phyloP scores from a whole-genome alignment of 2,797 vertebrate genomes.

The Alouatta caraya region DNA sequence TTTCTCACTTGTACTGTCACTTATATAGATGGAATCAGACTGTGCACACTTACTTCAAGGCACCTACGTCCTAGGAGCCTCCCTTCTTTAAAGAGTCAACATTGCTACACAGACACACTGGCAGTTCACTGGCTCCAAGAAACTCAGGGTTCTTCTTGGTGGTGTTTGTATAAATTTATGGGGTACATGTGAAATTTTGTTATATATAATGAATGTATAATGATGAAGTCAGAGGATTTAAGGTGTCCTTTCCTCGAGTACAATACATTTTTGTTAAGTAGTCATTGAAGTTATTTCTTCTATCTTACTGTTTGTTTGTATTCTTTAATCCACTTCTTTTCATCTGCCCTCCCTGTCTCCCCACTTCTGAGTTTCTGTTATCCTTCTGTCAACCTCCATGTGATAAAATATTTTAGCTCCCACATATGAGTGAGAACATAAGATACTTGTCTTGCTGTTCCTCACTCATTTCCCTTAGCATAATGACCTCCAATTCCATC shows the following conservation, averaged over 20 bases:
- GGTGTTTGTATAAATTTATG: not conserved
- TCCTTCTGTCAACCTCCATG: not conserved
- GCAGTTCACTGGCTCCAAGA: slow-evolving; percentile 6
- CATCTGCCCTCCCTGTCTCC: not conserved
- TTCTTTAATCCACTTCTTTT: not conserved
- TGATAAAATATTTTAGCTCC: not conserved
- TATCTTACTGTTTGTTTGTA: not conserved
- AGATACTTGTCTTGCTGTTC: not conserved
- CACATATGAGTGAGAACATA: not conserved
- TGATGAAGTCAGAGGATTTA: not conserved
- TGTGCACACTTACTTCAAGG: not conserved
- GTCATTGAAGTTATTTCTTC: not conserved
- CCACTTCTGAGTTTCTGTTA: not conserved
- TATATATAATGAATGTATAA: not conserved
- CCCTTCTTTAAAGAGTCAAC: not conserved
- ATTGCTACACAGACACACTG: not conserved
- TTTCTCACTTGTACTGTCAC: not conserved
- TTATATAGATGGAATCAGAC: not conserved
- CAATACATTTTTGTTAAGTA: not conserved
- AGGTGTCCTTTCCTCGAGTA: not conserved
- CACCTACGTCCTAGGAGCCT: not conserved
- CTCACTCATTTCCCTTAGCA: not conserved
- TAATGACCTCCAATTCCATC: not conserved
- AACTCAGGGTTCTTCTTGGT: not conserved
- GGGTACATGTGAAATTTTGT: not conserved